Conservation (phyloP, 2,797 vertebrate genomes). For the Scolopax rusticola region DNA sequence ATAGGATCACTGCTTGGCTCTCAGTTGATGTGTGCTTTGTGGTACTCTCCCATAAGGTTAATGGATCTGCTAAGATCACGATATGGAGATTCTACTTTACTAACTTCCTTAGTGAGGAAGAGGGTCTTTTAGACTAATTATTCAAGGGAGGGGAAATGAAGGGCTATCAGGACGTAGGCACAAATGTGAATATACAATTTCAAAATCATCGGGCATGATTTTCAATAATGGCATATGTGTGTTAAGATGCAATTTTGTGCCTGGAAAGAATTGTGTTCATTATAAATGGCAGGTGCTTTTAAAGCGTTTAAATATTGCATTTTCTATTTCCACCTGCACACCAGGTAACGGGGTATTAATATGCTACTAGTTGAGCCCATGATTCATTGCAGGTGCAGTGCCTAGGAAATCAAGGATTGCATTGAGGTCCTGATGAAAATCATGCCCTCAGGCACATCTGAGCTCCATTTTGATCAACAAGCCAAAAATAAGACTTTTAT, state of each 20-base stretch:
- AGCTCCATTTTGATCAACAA: constrained; percentile 65
- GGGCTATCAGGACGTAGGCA: constrained; percentile 7
- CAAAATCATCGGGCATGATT: constrained; percentile 44
- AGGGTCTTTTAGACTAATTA: constrained; percentile 40
- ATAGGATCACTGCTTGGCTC: background rate
- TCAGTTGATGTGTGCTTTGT: background rate
- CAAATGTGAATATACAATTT: constrained; percentile 37
- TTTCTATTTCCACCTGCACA: constrained; percentile 64
- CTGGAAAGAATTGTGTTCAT: constrained; percentile 62
- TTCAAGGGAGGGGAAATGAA: constrained; percentile 15
- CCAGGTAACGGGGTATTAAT: constrained; percentile 70
- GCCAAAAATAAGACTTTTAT: constrained; percentile 69
- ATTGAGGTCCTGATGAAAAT: constrained; percentile 75
- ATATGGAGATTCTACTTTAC: background rate
- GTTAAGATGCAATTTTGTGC: constrained; percentile 61
- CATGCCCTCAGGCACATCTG: constrained; percentile 66
- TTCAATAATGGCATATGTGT: constrained; percentile 43
- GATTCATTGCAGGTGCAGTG: constrained; percentile 71
- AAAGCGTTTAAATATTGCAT: constrained; percentile 64
- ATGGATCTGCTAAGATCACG: background rate
- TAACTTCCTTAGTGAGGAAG: background rate
- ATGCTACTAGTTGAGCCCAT: constrained; percentile 65
- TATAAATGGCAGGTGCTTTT: constrained; percentile 63
- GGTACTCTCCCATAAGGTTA: background rate
- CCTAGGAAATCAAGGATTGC: constrained; percentile 72